Evolutionary conservation across 2,888 invertebrate genomes (phyloP), one percentile per base, ranked within the genome.

Genomic region (Zygothrica quintamaculata): DNA sequence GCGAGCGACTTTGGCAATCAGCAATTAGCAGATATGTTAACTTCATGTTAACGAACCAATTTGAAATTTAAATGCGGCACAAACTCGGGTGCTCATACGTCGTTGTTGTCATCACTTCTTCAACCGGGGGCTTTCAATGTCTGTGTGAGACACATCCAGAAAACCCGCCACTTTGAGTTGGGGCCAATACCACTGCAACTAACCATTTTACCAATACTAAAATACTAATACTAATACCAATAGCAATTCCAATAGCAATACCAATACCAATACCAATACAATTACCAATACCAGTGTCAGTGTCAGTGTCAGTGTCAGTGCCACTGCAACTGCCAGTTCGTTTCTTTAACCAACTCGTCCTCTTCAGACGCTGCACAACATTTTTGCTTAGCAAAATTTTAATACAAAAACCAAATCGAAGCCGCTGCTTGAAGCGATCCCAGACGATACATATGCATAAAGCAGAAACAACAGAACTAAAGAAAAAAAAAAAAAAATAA

Each of bases 11-110:
- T 82, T 86, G 87, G 82, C 82, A 82, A 82, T 82, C 82, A 87
- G 84, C 84, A 84, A 84, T 84, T 84, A 84, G 84, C 84, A 84
- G 84, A 84, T 87, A 84, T 84, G 84, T 87, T 84, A 86, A 84
- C 87, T 84, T 87, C 82, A 84, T 84, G 84, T 84, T 86, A 87
- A 84, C 84, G 84, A 84, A 84, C 84, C 84, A 84, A 84, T 84
- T 84, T 84, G 87, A 84, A 84, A 84, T 84, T 84, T 84, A 84
- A 84, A 84, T 84, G 87, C 82, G 84, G 72, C 82, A 77, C 87
- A 84, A 78, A 84, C 81, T 74, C 73, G 68, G 73, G 66, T 81
- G 86, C 77, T 85, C 84, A 79, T 79, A 82, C 85, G 80, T 77
- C 84, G 79, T 78, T 74, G 74, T 82, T 78, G 80, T 76, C 82